Evolutionary conservation across 2,888 invertebrate genomes (phyloP), one percentile per base, ranked within the genome.

Genomic region (Polydrusus cervinus): DNA sequence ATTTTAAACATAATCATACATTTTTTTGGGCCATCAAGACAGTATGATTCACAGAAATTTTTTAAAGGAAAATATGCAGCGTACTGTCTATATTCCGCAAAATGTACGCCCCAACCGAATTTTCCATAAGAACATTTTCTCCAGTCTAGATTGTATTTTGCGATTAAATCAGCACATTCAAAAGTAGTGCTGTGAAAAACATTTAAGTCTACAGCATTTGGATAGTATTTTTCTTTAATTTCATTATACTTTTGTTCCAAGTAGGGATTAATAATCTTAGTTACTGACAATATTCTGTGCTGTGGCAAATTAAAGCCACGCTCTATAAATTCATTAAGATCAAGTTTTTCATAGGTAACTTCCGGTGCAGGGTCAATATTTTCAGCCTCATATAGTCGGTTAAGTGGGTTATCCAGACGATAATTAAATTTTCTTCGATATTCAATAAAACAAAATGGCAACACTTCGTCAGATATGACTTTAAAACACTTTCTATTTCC

Each of bases 401-500:
- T 53, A 53, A 18, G 9, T 25, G 18, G 9, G 25, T 53, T 13
- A 53, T 25, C 25, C 9, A 53, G 10, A 53, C 51, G 51, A 25
- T 20, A 20, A 25, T 53, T 53, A 53, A 25, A 53, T 25, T 18
- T 53, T 53, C 25, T 53, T 3, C 25, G 9, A 53, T 20, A 53
- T 53, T 1, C 20, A 53, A 53, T 25, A 0, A 53, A 53, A 3
- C 1, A 20, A 7, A 3, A 25, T 10, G 51, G 51, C 13, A 53
- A 25, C 18, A 53, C 18, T 13, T 53, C n/a, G n/a, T n/a, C 18
- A 25, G 51, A 53, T 11, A 53, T 25, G 7, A 3, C 13, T 53
- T 53, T 53, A 53, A 53, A 16, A 53, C 25, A 53, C 10, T 53
- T 53, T 11, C 9, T 53, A 53, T 53, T 53, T 53, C 51, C 51